Evolutionary conservation across 2,888 invertebrate genomes (phyloP).

Genomic region (Drosophila infuscata): DNA sequence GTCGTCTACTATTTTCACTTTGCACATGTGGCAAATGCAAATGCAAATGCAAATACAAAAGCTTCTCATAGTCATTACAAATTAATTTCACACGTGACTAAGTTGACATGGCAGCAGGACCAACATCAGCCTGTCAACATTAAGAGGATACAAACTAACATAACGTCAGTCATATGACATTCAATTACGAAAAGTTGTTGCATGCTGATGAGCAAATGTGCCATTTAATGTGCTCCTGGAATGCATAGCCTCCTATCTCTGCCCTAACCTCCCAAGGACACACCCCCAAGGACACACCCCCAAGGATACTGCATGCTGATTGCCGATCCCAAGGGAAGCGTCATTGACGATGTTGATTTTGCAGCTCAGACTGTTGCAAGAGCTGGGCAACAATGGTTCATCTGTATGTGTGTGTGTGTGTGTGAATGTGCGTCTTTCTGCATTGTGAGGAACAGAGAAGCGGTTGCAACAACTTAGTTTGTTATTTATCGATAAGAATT

Average conservation of each 20-base stretch:
- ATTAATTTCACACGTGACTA: constrained; percentile 81
- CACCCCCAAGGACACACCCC: not conserved
- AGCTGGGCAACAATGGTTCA: constrained; percentile 25
- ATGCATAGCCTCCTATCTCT: not conserved
- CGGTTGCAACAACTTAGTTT: not conserved
- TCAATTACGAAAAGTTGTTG: constrained; percentile 77
- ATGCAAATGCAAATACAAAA: constrained; percentile 37
- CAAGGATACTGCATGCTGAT: constrained; percentile 26
- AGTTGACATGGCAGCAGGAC: constrained; percentile 55
- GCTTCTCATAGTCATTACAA: constrained; percentile 69
- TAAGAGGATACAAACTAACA: constrained; percentile 57
- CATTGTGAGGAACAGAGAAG: constrained; percentile 8
- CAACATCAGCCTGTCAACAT: constrained; percentile 23
- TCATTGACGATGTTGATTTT: constrained; percentile 40
- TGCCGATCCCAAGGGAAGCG: constrained; percentile 30
- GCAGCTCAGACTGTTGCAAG: constrained; percentile 35
- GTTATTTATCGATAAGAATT: not conserved
- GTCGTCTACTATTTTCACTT: constrained; percentile 3
- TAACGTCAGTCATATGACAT: constrained; percentile 76
- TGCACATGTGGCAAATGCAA: constrained; percentile 36
- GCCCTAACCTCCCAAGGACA: not conserved
- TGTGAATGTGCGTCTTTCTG: constrained; percentile 1
- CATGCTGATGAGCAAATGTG: constrained; percentile 77
- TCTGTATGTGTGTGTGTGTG: not conserved
- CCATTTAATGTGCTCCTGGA: constrained; percentile 48